Base-by-base conservation (phyloP, 2,113 vertebrate species). In the Delphinus delphis region DNA sequence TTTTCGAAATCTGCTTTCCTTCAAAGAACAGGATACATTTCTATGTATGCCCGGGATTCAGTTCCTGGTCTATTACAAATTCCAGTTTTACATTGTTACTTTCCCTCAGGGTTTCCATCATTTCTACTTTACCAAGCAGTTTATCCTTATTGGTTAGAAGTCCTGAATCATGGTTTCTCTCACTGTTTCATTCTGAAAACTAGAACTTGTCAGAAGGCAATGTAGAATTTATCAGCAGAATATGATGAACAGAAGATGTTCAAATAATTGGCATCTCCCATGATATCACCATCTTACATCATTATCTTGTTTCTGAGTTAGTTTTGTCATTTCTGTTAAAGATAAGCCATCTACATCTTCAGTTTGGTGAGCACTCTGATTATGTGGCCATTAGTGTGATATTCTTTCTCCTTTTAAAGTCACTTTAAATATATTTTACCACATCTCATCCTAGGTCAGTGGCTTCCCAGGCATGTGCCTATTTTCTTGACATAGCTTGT, bases 121-220 rank as follows among this genome's bases (percentile, higher is more conserved):
- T 95, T 96, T 94, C 86, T 95, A 14, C 65, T 95, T 93, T 88
- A n/a, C 38, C n/a, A 81, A 60, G 26, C 11, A 88, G n/a, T 81
- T 44, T 73, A 20, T 93, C 55, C 15, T 89, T 62, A 53, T 58
- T 71, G 70, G 25, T 79, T 47, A 62, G 36, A 67, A 68, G 50
- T 83, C 31, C 81, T 41, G 74, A 94, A 79, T 88, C 63, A 47
- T 79, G 25, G 15, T 88, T 93, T 94, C 36, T 79, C 44, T 82
- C 17, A n/a, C 23, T 31, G 36, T 47, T 95, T 97, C 33, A 60
- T 80, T 90, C 50, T 90, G 70, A 89, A 88, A 94, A 25, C 41
- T 47, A 83, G 81, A 91, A 67, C 65, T 88, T 58, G 41, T 96
- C 80, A 85, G 65, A 71, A 53, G 13, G 28, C 68, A 94, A 60